Percentiles rank a stretch among this genome's conserved stretches.
Evolutionary conservation across 1,140 invertebrate species (phyloP).

Genomic region (Aphelenchoides avenae): DNA sequence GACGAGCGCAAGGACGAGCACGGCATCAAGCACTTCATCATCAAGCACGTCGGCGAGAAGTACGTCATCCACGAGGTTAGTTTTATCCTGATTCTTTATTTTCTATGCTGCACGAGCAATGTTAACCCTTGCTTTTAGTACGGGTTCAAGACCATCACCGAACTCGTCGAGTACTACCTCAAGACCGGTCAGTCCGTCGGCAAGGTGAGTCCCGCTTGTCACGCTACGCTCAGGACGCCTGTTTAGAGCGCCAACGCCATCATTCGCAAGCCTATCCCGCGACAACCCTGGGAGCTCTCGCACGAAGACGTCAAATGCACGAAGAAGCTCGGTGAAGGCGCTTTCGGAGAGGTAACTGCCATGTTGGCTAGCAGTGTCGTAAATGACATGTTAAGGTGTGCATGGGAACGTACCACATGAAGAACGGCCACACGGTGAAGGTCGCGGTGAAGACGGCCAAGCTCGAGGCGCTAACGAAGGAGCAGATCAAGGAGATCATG

Average conservation of each 20-base stretch:
- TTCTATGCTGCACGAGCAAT: too few relatives aligned
- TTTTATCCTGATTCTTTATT: conserved; percentile 21
- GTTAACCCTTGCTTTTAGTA: background rate
- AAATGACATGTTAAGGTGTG: background rate
- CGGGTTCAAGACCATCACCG: background rate
- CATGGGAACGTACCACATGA: background rate
- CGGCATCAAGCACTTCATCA: background rate
- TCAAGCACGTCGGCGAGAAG: background rate
- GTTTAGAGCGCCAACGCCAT: background rate
- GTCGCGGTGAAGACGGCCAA: conserved; percentile 3
- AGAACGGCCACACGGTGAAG: conserved; percentile 11
- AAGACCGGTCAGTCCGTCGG: background rate
- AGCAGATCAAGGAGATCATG: conserved; percentile 36
- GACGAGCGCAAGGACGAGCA: conserved; percentile 3
- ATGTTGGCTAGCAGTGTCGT: too few relatives aligned
- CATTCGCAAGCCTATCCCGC: conserved; percentile 1
- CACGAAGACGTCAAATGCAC: conserved; percentile 13
- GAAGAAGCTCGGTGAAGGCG: conserved; percentile 40
- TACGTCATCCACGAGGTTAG: too few relatives aligned
- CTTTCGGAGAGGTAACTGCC: conserved; percentile 40
- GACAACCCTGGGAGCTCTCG: conserved; percentile 11
- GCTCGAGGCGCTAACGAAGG: conserved; percentile 20
- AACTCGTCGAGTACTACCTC: background rate
- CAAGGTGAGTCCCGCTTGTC: background rate
- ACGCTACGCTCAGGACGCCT: background rate